Evolutionary conservation across 2,888 invertebrate species (phyloP).

Genomic region (Sicus ferrugineus): DNA sequence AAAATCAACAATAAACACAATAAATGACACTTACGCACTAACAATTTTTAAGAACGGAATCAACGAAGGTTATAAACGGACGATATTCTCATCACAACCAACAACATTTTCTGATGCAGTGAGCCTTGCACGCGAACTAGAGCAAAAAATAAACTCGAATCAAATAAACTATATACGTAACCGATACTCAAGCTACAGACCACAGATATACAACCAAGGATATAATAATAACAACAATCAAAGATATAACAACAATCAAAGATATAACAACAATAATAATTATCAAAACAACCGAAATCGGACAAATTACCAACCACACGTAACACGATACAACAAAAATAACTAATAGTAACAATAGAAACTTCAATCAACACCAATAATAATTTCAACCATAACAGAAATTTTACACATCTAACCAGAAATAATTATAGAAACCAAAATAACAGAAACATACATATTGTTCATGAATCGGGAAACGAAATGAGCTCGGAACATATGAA

Average conservation of each 20-base stretch:
- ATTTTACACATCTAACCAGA: neutral
- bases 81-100: neutral
- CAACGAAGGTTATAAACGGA: neutral
- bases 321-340: neutral
- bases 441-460: neutral
- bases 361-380: neutral
- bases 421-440: neutral
- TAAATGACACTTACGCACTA: conserved; percentile 1
- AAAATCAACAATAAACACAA: neutral
- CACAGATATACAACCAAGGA: neutral
- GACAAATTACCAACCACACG: neutral
- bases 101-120: neutral
- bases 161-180: neutral
- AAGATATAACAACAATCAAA: neutral
- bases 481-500: neutral
- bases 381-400: neutral
- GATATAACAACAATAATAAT: neutral
- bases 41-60: neutral
- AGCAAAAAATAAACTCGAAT: neutral
- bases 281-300: neutral
- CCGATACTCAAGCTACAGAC: neutral
- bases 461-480: neutral
- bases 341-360: neutral
- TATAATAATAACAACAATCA: neutral
- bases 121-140: neutral